Base-by-base conservation (phyloP, 2,888 invertebrate species). In the Drosophila suboccidentalis region DNA sequence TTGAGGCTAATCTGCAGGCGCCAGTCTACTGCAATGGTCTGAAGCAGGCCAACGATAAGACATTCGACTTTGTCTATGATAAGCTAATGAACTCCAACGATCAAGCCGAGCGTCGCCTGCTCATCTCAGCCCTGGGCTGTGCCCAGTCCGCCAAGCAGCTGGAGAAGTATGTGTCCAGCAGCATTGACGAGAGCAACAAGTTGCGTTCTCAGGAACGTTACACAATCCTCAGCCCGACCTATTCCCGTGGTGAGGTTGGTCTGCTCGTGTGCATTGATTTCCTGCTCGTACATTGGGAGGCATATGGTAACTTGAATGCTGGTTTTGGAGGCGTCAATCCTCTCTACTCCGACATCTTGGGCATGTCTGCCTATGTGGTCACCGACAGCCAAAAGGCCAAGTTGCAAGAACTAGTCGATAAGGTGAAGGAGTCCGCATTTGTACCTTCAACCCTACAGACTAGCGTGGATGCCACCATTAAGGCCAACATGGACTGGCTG, bases 111-210 rank as follows among this genome's bases (percentile, higher is more conserved):
- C 94, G 95, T 69, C 91, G 93, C 0, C 93, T 94, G 15, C 91
- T 96, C 0, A 93, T 96, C 47, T 93, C 93, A 0, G 94, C 95
- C 0, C 90, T 97, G 53, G 95, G 95, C 9, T 97, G 97, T 81
- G 94, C 95, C 2, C 92, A 93, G 17, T 93, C 95, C 51, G 84
- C 91, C 0, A 93, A 93, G 36, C 93, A 94, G 6, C 92, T 96
- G 17, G 78, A 89, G 39, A 93, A 93, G 93, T 96, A 92, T 90
- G 92, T 92, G 17, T 60, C 73, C 26, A 91, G 90, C 69, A 91
- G 92, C 15, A 90, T 91, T 39, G 78, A 84, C 15, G 0, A 3
- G 3, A 36, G 29, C 1, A 87, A 88, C 17, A 71, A 73, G 17
- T 62, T 92, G 59, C 86, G 89, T 10, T 49, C 53, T 0, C 90